These are phyloP conservation scores for Heteromormyrus szaboi DNA, from an alignment of 2,797 vertebrate genomes.

Conservation along the genomic window DNA sequence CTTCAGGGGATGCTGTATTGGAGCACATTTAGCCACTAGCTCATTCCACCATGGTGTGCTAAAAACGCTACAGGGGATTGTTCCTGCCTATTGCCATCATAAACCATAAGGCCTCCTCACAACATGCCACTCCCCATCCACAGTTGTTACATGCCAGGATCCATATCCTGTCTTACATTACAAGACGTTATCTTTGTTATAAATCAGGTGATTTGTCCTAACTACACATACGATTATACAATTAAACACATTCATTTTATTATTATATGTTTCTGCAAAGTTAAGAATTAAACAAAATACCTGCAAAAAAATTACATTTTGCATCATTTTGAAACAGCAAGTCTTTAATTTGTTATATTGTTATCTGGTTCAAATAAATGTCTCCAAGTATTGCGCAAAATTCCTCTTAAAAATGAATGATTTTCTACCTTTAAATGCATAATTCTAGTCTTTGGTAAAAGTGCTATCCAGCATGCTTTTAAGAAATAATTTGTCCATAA, in stretches of 20 bases:
- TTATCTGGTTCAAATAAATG: neutral
- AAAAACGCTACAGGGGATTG: neutral
- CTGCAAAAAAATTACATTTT: neutral
- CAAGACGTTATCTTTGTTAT: neutral
- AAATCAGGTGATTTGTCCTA: neutral
- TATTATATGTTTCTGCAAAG: neutral
- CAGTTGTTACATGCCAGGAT: neutral
- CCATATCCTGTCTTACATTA: neutral
- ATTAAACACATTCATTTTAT: neutral
- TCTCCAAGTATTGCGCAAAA: neutral
- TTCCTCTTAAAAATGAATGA: neutral
- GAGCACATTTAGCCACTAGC: neutral
- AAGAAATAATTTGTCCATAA: neutral
- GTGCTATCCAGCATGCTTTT: neutral
- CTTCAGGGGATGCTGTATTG: neutral
- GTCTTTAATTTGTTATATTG: neutral
- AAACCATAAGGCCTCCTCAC: neutral
- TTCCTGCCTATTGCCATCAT: neutral
- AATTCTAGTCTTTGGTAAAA: neutral
- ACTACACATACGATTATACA: neutral
- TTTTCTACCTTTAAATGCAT: neutral
- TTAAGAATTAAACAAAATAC: neutral
- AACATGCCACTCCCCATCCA: neutral
- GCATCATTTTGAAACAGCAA: neutral
- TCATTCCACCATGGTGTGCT: neutral